Evolutionary conservation across 2,888 invertebrate species (phyloP).

Genomic region (Gerris lacustris): DNA sequence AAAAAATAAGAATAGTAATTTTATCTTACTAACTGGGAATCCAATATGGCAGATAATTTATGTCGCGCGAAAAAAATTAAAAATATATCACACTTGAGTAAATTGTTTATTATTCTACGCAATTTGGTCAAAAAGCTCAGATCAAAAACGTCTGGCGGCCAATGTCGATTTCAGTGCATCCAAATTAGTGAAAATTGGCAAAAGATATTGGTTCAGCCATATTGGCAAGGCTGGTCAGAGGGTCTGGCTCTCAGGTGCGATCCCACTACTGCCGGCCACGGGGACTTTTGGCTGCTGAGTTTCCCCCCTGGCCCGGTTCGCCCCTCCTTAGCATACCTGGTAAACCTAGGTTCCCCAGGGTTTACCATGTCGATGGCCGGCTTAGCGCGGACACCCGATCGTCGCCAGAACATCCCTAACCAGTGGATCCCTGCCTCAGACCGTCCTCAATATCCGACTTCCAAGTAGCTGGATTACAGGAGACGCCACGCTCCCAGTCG

Average conservation of each 20-base stretch:
- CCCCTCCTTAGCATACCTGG: constrained; percentile 95
- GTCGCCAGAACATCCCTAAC: constrained; percentile 51
- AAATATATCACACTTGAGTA: too few relatives aligned
- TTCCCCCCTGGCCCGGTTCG: constrained; percentile 97
- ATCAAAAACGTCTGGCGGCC: too few relatives aligned
- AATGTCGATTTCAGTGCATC: not conserved
- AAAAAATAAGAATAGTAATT: too few relatives aligned
- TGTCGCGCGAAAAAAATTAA: too few relatives aligned
- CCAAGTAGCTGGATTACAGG: constrained; percentile 97
- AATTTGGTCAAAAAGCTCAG: too few relatives aligned
- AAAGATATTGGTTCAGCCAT: constrained; percentile 50
- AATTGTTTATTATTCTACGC: too few relatives aligned
- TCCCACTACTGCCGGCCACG: constrained; percentile 98
- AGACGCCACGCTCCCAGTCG: constrained; percentile 63
- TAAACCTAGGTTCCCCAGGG: constrained; percentile 66
- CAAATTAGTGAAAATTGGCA: constrained; percentile 2
- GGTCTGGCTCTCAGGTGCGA: constrained; percentile 91
- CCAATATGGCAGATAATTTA: too few relatives aligned
- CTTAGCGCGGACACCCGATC: constrained; percentile 95
- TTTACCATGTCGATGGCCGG: constrained; percentile 91
- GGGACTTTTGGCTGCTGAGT: constrained; percentile 99
- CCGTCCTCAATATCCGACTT: constrained; percentile 82
- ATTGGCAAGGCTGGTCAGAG: constrained; percentile 74
- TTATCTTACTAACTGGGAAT: too few relatives aligned
- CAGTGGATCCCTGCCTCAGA: constrained; percentile 78